phyloP scores from a whole-genome alignment of 2,797 vertebrate genomes.

The Falco peregrinus region DNA sequence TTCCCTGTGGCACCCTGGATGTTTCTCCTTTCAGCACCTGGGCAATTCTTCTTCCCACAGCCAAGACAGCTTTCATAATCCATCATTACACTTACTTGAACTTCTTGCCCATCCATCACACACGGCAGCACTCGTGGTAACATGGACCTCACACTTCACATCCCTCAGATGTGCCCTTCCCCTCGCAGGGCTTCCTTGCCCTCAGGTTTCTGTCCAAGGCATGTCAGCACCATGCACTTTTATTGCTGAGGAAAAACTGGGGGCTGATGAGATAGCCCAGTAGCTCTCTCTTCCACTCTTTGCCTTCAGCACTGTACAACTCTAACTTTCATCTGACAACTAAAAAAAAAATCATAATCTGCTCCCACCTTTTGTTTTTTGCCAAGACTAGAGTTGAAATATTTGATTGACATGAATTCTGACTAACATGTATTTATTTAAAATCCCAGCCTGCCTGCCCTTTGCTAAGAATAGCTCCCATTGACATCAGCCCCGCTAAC shows the following conservation, averaged over 20 bases:
- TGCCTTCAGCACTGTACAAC: background rate
- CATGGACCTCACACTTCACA: background rate
- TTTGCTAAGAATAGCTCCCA: background rate
- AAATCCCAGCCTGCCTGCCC: background rate
- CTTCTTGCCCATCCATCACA: conserved; percentile 21
- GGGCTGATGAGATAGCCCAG: background rate
- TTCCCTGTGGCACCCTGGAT: background rate
- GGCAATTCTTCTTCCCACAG: background rate
- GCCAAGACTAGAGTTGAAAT: background rate
- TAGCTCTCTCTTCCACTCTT: background rate
- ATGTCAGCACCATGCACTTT: background rate
- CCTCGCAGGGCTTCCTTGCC: background rate
- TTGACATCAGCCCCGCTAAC: background rate
- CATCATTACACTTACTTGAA: background rate
- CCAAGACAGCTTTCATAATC: background rate
- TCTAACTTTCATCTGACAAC: background rate
- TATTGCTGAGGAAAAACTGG: background rate
- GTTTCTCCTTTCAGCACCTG: conserved; percentile 16
- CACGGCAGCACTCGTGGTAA: background rate
- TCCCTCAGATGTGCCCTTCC: background rate
- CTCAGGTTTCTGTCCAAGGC: background rate
- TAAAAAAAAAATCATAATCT: background rate
- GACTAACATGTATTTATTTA: background rate
- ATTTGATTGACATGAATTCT: background rate
- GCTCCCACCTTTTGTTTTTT: background rate